A percentile compares a stretch with the other conserved stretches of the same genome.
Conservation (phyloP, 2,888 invertebrate species). For the Cheiracanthium punctorium region DNA sequence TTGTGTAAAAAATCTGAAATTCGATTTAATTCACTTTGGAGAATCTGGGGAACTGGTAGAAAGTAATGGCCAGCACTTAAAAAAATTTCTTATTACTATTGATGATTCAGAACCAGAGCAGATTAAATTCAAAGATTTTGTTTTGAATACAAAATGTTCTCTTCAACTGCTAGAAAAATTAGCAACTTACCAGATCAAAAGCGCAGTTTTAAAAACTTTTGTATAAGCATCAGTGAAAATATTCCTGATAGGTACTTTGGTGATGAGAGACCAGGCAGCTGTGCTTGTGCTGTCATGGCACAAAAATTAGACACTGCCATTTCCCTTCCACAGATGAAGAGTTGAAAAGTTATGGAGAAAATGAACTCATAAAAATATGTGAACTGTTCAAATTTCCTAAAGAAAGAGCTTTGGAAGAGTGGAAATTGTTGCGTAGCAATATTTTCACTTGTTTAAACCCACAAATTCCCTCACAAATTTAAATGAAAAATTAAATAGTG, state of each 20-base stretch:
- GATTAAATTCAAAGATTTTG: neutral
- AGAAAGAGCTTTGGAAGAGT: conserved; percentile 19
- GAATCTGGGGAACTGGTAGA: neutral
- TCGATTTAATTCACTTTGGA: neutral
- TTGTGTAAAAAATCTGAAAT: neutral
- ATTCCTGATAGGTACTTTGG: neutral
- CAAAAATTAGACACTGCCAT: conserved; percentile 8
- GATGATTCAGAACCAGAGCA: neutral
- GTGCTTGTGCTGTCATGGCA: neutral
- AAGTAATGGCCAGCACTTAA: neutral
- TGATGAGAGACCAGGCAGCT: neutral
- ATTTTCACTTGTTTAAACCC: neutral
- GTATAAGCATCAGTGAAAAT: neutral
- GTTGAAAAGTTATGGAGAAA: neutral
- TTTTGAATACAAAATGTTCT: neutral
- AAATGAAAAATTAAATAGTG: neutral
- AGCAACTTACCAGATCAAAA: neutral
- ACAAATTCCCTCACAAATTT: neutral
- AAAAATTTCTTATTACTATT: neutral
- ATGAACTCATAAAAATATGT: neutral
- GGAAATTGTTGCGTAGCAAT: neutral
- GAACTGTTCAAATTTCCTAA: neutral
- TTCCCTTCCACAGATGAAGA: neutral
- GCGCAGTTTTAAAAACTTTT: neutral
- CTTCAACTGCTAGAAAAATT: neutral